Conservation (phyloP, 2,113 vertebrate species). For the Psephotus haematonotus region DNA sequence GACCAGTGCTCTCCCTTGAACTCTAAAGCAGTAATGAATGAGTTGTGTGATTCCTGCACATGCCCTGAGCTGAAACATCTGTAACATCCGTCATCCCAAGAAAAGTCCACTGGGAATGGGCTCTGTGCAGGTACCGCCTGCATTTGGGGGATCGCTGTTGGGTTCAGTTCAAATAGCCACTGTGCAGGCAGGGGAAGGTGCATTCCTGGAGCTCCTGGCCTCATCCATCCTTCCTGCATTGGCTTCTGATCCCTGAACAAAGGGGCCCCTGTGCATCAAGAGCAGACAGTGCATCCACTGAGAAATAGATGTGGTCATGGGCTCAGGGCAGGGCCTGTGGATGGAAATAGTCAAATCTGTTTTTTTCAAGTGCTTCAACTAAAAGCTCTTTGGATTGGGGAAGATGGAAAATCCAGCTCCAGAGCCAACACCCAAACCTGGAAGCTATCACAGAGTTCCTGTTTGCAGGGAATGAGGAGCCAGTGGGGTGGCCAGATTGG, state of each 20-base stretch:
- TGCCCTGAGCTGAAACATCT: background rate
- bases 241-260: background rate
- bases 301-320: background rate
- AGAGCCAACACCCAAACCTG: slow-evolving; percentile 16
- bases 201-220: background rate
- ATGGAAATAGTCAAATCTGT: background rate
- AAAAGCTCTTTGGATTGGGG: background rate
- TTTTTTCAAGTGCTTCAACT: background rate
- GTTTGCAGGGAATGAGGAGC: background rate
- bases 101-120: background rate
- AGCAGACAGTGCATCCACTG: background rate
- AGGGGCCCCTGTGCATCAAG: background rate
- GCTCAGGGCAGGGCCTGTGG: background rate
- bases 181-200: background rate
- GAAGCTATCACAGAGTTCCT: background rate
- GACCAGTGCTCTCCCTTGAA: background rate
- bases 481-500: fast-evolving
- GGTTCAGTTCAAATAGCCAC: fast-evolving
- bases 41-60: fast-evolving
- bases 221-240: background rate
- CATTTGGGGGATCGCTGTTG: background rate
- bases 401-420: background rate
- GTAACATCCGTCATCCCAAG: background rate
- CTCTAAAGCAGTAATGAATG: background rate
- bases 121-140: background rate